Conservation (phyloP, 1,140 invertebrate genomes). For the Hycleus cichorii region DNA sequence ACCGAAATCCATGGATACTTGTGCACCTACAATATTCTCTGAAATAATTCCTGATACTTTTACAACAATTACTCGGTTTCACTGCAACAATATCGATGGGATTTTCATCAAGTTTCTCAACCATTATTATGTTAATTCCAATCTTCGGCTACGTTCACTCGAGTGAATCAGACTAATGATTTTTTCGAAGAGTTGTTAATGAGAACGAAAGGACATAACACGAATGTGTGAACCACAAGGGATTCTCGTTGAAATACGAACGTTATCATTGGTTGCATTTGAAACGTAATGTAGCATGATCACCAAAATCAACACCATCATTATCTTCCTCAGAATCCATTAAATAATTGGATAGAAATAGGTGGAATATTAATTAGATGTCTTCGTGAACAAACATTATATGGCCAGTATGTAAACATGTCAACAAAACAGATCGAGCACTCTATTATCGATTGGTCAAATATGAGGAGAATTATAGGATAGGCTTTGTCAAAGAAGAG, state of each 20-base stretch:
- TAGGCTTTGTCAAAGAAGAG: too few species aligned
- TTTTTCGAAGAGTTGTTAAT: background rate
- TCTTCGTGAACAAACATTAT: background rate
- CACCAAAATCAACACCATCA: too few species aligned
- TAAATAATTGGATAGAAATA: background rate
- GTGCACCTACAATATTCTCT: conserved; percentile 39
- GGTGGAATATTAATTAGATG: background rate
- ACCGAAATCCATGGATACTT: conserved; percentile 43
- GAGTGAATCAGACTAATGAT: conserved; percentile 1
- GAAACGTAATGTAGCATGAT: too few species aligned
- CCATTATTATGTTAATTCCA: conserved; percentile 2
- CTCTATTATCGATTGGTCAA: too few species aligned
- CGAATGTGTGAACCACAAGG: background rate
- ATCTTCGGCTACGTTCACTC: conserved; percentile 3
- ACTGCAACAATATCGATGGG: background rate
- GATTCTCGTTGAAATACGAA: too few species aligned
- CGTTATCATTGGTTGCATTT: too few species aligned
- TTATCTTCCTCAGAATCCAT: background rate
- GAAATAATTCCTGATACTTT: conserved; percentile 23
- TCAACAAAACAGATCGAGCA: too few species aligned
- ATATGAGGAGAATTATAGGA: too few species aligned
- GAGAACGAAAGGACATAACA: too few species aligned
- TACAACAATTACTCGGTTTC: background rate
- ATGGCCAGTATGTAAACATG: background rate
- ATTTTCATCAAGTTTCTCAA: background rate